These are phyloP conservation scores for Pocillopora grandis DNA, from an alignment of 92 coral and sea anemone genomes.

Conservation along the genomic window DNA sequence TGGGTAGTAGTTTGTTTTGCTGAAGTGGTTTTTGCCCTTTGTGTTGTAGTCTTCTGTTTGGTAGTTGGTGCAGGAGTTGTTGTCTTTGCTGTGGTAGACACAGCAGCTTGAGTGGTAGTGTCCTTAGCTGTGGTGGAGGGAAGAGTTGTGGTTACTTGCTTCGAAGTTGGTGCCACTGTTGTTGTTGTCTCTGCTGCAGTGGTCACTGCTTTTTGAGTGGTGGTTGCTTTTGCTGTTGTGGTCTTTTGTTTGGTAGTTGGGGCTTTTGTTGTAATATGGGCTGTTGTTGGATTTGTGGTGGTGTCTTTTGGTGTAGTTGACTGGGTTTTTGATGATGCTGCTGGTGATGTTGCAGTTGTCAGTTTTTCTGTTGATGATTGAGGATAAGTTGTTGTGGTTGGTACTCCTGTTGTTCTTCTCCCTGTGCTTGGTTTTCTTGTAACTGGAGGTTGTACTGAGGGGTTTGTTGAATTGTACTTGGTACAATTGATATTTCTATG, in stretches of 20 bases:
- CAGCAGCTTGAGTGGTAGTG: neutral
- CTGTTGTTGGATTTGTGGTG: constrained; percentile 9
- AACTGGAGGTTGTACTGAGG: constrained; percentile 8
- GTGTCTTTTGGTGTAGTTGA: constrained; percentile 7
- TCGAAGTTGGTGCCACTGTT: neutral
- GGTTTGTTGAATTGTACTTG: constrained; percentile 18
- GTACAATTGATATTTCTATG: constrained; percentile 13
- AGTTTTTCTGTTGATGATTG: constrained; percentile 15
- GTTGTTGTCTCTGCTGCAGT: neutral
- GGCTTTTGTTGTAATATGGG: neutral
- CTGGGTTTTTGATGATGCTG: neutral
- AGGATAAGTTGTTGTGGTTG: neutral
- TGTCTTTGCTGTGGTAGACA: neutral
- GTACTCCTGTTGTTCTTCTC: neutral
- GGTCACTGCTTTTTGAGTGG: neutral
- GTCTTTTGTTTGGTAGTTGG: constrained; percentile 4
- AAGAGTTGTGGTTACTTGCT: neutral
- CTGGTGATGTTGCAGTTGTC: constrained; percentile 1
- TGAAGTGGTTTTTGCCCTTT: constrained; percentile 7
- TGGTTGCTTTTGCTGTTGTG: constrained; percentile 15
- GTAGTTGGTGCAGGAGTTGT: constrained; percentile 10
- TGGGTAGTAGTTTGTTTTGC: constrained; percentile 27
- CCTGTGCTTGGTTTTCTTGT: constrained; percentile 22
- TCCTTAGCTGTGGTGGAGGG: neutral
- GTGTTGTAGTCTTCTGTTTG: constrained; percentile 20